Evolutionary conservation across 2,888 invertebrate species (phyloP).

Genomic region (Mylabris sibirica): DNA sequence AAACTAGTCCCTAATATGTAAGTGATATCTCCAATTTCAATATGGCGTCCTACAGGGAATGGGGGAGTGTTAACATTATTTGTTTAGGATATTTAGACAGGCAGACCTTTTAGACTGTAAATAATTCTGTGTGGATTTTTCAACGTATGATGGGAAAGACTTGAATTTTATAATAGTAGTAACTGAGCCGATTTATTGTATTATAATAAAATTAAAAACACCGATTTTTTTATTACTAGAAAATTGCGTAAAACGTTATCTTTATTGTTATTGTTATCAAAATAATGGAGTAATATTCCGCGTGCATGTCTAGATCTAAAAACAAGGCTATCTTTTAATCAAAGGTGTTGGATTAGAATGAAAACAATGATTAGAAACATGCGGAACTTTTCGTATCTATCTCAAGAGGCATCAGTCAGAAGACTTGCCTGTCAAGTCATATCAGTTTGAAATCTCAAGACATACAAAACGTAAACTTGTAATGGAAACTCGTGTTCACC

Average conservation of each 20-base stretch:
- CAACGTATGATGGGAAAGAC: slow-evolving; percentile 42
- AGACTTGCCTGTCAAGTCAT: slow-evolving; percentile 37
- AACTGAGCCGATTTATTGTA: slow-evolving; percentile 35
- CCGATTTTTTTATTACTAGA: not conserved
- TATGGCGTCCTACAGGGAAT: slow-evolving; percentile 44
- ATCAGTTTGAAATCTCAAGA: slow-evolving; percentile 37
- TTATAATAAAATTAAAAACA: slow-evolving; percentile 22
- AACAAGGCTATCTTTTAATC: slow-evolving; percentile 34
- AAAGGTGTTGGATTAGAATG: slow-evolving; percentile 41
- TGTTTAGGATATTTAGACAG: slow-evolving; percentile 56
- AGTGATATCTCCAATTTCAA: slow-evolving; percentile 47
- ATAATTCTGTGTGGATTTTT: slow-evolving; percentile 48
- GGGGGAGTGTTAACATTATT: slow-evolving; percentile 54
- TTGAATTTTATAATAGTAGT: slow-evolving; percentile 33
- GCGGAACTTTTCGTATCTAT: slow-evolving; percentile 44
- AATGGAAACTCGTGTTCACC: slow-evolving; percentile 45
- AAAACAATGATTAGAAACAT: slow-evolving; percentile 45
- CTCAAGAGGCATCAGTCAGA: slow-evolving; percentile 39
- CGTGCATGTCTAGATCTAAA: slow-evolving; percentile 27
- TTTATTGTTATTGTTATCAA: not conserved
- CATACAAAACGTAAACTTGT: slow-evolving; percentile 36
- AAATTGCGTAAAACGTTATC: slow-evolving; percentile 2
- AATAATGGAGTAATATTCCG: slow-evolving; percentile 20
- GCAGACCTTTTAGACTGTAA: slow-evolving; percentile 55
- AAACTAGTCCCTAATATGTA: slow-evolving; percentile 45